Base-by-base conservation (phyloP, 2,888 invertebrate genomes). In the Gasteruption jaculator region DNA sequence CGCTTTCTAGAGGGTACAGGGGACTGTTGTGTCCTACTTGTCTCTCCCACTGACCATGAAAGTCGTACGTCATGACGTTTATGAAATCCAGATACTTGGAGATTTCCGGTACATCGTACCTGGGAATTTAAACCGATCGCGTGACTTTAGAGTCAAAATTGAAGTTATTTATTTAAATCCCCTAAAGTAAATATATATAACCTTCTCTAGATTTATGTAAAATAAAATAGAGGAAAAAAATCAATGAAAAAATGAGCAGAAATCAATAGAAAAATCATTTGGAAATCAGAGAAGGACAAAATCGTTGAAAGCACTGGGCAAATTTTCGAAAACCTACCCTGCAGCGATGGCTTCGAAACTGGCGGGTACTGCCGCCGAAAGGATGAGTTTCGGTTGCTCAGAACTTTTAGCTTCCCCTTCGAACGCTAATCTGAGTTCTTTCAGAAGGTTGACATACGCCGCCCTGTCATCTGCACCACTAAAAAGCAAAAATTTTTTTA, bases 1-100 rank as follows among this genome's bases (percentile, higher is more conserved):
- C 88, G 53, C 90, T 86, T 65, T 91, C 91, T 16, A 93, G 74
- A 0, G 93, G 86, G 72, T 84, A 91, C 1, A 93, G 78, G 0
- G 93, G 93, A 38, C 91, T 89, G 74, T 93, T 93, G 71, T 93
- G 93, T 4, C 92, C 92, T 2, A 93, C 91, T 50, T 89, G 87
- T 44, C 91, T 78, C 67, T 93, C 92, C 92, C 92, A 93, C 65
- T 91, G 91, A 0, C 93, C 93, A 63, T 92, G 92, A 79, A 93
- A 93, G 68, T 93, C 93, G 63, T 93, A 94, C 0, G 92, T 91
- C 92, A 93, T 92, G 7, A 93, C 86, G 67, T 92, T 93, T 65
- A 93, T 91, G 65, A 88, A 91, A 72, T 94, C 93, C 61, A 93
- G 76, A 65, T 91, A 93, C 73, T 93, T 93, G 4, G 91, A 86